phyloP scores from a whole-genome alignment of 2,113 vertebrate genomes.

The Pachycephala philippinensis region DNA sequence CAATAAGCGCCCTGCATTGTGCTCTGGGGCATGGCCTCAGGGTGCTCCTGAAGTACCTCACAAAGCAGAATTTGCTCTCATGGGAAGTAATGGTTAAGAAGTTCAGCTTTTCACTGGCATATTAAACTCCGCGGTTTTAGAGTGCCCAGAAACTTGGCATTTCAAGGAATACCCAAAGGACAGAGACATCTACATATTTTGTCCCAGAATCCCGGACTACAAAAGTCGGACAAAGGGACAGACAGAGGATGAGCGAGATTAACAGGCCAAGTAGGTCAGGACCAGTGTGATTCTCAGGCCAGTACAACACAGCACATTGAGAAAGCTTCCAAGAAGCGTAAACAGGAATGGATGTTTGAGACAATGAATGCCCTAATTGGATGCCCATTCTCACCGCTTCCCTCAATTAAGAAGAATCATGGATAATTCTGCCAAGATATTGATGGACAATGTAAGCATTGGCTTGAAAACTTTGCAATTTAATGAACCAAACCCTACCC shows the following conservation, averaged over 20 bases:
- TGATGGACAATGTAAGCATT: conserved; percentile 62
- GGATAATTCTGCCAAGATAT: conserved; percentile 62
- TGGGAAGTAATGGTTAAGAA: background rate
- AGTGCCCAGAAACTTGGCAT: background rate
- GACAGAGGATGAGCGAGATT: conserved; percentile 38
- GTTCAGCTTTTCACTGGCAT: background rate
- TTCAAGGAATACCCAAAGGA: conserved; percentile 39
- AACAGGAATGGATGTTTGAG: conserved; percentile 61
- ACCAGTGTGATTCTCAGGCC: conserved; percentile 59
- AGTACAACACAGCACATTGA: conserved; percentile 64
- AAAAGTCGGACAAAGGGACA: conserved; percentile 43
- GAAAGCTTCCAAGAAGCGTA: conserved; percentile 62
- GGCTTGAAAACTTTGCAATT: conserved; percentile 51
- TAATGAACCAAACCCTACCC: conserved; percentile 40
- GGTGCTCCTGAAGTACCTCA: background rate
- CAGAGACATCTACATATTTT: conserved; percentile 23
- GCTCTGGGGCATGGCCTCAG: background rate
- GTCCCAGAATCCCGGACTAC: background rate
- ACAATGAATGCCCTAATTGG: conserved; percentile 66
- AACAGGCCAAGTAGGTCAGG: conserved; percentile 60
- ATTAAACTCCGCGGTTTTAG: background rate
- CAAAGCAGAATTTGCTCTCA: background rate
- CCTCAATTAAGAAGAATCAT: conserved; percentile 55
- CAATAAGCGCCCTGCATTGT: background rate
- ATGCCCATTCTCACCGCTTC: conserved; percentile 57